phyloP scores from a whole-genome alignment of 2,888 invertebrate species.

The Chorisops tibialis region DNA sequence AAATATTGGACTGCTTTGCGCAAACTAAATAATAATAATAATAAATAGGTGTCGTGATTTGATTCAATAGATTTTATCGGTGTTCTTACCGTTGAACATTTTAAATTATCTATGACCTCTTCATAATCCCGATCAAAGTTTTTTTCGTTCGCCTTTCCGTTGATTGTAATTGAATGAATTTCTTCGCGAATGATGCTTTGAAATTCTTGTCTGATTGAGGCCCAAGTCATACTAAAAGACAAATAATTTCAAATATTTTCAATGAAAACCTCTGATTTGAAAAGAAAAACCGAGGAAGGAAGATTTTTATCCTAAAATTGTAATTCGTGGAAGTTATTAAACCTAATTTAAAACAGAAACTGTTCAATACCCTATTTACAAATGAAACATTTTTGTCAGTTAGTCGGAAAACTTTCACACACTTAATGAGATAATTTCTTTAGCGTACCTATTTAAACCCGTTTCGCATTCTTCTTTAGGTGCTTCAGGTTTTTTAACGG shows the following conservation, averaged over 20 bases:
- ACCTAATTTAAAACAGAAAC: no score
- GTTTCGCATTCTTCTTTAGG: background rate
- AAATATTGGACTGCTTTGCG: slow-evolving; percentile 30
- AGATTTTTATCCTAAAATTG: no score
- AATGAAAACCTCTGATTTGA: no score
- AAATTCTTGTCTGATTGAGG: slow-evolving; percentile 26
- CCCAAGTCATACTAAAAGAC: background rate
- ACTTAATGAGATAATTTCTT: no score
- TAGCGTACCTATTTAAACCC: background rate
- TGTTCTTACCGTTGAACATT: background rate
- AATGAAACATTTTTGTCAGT: no score
- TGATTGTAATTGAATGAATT: slow-evolving; percentile 24
- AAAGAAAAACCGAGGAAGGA: no score
- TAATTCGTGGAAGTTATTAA: background rate
- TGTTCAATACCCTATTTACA: no score
- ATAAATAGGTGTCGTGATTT: no score
- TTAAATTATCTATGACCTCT: background rate
- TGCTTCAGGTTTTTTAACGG: background rate
- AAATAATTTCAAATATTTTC: no score
- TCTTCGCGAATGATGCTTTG: slow-evolving; percentile 34
- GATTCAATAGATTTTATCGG: background rate
- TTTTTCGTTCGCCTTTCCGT: background rate
- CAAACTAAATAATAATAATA: background rate
- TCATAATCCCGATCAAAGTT: no score
- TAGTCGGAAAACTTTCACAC: no score